Conservation (phyloP, 2,888 invertebrate genomes). For the Aquatica leii region DNA sequence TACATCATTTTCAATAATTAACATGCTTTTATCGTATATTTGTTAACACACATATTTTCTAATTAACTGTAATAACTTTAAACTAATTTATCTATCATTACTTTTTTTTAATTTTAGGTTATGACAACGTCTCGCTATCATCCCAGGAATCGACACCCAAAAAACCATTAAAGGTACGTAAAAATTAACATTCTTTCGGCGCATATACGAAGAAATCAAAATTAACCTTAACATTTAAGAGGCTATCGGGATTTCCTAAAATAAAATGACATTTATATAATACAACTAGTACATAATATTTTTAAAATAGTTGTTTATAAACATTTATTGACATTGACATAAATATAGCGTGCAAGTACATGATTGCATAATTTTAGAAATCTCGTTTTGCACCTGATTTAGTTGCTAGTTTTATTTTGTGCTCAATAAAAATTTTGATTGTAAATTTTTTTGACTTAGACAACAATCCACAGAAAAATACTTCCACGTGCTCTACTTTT, state of each 20-base stretch:
- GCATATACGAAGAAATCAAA: too few species aligned
- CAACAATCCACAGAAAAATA: too few species aligned
- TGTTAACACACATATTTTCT: constrained; percentile 1
- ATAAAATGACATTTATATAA: too few species aligned
- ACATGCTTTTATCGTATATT: not conserved
- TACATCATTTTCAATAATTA: too few species aligned
- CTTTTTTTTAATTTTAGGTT: not conserved
- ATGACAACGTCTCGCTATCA: not conserved
- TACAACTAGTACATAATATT: too few species aligned
- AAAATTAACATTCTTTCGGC: too few species aligned
- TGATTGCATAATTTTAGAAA: constrained; percentile 8
- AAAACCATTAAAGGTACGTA: constrained; percentile 1
- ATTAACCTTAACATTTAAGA: too few species aligned
- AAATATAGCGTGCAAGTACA: not conserved
- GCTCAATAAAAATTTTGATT: too few species aligned
- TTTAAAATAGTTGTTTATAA: not conserved
- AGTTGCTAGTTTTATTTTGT: too few species aligned
- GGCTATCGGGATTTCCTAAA: too few species aligned
- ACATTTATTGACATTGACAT: constrained; percentile 5
- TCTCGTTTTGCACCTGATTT: not conserved
- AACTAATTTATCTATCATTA: not conserved
- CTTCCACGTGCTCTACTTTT: too few species aligned
- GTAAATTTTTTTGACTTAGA: too few species aligned
- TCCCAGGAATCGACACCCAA: not conserved
- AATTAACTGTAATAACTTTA: not conserved